Conservation (phyloP, 2,113 vertebrate species). For the Oncorhynchus kisutch region DNA sequence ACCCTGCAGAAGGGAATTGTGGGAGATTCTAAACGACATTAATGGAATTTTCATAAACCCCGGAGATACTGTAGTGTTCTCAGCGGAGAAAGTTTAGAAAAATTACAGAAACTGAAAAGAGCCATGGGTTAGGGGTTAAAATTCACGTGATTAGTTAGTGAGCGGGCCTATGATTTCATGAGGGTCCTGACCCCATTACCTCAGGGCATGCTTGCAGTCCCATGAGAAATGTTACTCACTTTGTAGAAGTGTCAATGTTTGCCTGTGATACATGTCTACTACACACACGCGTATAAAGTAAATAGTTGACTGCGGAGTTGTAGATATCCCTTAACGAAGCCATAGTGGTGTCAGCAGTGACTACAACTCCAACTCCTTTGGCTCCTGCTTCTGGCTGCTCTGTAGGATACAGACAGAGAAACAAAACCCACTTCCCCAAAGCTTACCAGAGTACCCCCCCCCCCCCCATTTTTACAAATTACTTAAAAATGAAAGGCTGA, state of each 20-base stretch:
- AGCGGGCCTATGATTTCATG: background rate
- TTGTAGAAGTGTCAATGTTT: background rate
- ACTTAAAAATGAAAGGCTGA: no score
- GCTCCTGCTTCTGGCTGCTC: no score
- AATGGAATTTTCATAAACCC: slow-evolving; percentile 55
- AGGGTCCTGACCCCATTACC: background rate
- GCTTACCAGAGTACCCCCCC: no score
- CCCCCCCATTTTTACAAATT: no score
- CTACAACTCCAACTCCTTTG: no score
- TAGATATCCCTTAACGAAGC: no score
- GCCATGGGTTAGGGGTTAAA: background rate
- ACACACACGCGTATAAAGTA: background rate
- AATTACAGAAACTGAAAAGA: background rate
- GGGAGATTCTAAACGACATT: slow-evolving; percentile 57
- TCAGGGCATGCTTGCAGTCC: background rate
- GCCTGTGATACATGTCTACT: background rate
- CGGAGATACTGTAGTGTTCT: slow-evolving; percentile 11
- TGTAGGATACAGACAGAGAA: no score
- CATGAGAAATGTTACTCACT: background rate
- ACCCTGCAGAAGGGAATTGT: slow-evolving; percentile 46
- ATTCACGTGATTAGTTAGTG: background rate
- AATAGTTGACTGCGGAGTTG: no score
- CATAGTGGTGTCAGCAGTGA: no score
- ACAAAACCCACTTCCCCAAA: no score
- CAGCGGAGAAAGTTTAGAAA: background rate